These are phyloP conservation scores for Acanthurus leucopareius DNA, from an alignment of 2,797 vertebrate species.

Conservation along the genomic window DNA sequence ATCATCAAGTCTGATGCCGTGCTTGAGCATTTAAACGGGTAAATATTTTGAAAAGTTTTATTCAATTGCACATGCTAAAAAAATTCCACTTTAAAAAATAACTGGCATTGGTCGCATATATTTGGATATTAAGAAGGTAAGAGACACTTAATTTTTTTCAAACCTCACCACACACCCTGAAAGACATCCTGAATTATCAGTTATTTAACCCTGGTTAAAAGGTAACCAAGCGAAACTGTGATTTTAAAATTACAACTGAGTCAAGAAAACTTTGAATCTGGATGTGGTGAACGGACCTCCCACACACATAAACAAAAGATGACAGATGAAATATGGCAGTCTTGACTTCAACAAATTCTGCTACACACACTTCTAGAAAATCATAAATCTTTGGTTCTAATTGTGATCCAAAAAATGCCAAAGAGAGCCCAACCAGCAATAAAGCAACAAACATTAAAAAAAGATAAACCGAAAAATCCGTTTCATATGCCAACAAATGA, in stretches of 20 bases:
- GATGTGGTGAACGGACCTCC: slow-evolving; percentile 53
- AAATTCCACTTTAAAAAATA: not conserved
- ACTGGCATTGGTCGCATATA: slow-evolving; percentile 27
- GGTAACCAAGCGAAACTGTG: not conserved
- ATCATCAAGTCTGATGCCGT: slow-evolving; percentile 25
- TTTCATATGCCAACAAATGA: slow-evolving; percentile 4
- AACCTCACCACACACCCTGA: slow-evolving; percentile 11
- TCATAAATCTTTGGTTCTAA: slow-evolving; percentile 55
- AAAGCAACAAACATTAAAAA: slow-evolving; percentile 22
- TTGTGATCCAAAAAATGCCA: slow-evolving; percentile 41
- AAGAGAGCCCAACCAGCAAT: slow-evolving; percentile 41
- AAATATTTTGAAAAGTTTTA: slow-evolving; percentile 28
- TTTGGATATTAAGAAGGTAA: slow-evolving; percentile 46
- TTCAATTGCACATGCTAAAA: slow-evolving; percentile 19
- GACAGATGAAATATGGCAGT: slow-evolving; percentile 48
- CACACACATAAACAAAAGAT: slow-evolving; percentile 55
- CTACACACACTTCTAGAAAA: slow-evolving; percentile 48
- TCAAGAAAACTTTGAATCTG: slow-evolving; percentile 49
- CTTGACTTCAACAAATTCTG: slow-evolving; percentile 25
- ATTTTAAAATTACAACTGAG: slow-evolving; percentile 34
- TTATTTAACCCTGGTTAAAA: slow-evolving; percentile 31
- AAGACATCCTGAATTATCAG: slow-evolving; percentile 3
- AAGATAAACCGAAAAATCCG: not conserved
- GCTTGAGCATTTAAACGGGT: slow-evolving; percentile 19
- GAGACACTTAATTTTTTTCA: slow-evolving; percentile 35